Conservation (phyloP, 2,888 invertebrate genomes). For the Acanthosepion pharaonis region DNA sequence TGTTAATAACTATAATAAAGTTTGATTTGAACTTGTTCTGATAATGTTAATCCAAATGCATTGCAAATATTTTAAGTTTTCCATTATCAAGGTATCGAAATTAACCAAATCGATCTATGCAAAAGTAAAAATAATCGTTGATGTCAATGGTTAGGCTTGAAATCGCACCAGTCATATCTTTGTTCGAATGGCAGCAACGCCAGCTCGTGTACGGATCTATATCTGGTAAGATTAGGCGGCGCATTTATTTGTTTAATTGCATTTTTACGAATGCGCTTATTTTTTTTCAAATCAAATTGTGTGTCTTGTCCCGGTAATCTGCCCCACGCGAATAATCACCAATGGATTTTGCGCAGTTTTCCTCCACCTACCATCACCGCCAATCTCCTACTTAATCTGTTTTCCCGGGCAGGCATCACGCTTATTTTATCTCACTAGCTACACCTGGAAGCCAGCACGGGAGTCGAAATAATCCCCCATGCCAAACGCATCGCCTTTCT, state of each 20-base stretch:
- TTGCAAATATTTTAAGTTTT: too few species aligned
- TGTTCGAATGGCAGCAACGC: background rate
- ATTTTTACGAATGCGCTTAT: too few species aligned
- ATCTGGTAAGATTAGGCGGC: background rate
- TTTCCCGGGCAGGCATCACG: background rate
- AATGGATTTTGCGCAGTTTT: background rate
- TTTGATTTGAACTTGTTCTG: too few species aligned
- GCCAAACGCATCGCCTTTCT: background rate
- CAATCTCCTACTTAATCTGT: background rate
- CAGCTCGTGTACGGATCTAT: background rate
- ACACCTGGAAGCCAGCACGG: background rate
- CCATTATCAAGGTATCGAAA: too few species aligned
- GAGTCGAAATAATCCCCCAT: background rate
- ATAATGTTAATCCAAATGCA: too few species aligned
- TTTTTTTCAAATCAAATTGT: background rate
- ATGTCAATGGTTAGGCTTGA: too few species aligned
- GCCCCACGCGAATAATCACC: background rate
- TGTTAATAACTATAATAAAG: too few species aligned
- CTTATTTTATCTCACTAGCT: background rate
- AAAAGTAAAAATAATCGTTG: too few species aligned
- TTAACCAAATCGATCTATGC: too few species aligned
- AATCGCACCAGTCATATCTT: too few species aligned
- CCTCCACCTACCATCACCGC: background rate
- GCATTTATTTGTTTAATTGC: too few species aligned
- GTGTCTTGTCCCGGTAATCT: background rate